Base-by-base conservation (phyloP, 2,113 vertebrate species). In the Sylvia atricapilla region DNA sequence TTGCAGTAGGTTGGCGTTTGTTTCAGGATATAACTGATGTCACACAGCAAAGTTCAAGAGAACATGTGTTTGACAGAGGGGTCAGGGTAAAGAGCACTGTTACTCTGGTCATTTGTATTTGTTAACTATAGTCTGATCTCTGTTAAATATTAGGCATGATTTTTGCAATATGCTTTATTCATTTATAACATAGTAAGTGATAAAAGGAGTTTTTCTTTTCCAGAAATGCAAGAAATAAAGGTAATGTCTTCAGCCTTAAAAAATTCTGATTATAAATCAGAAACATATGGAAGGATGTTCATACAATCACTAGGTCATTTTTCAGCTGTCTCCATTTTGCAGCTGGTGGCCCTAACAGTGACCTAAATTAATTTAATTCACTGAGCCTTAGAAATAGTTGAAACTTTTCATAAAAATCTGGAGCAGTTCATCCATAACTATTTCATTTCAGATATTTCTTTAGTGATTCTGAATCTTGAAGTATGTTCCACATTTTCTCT, bases 241-340 rank as follows among this genome's bases (percentile, higher is more conserved):
- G 44, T 67, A 78, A 84, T 84, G 56, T 47, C 49, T 91, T 93
- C 73, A 94, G 91, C 77, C 85, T 68, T 52, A 94, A 94, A 93
- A 84, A 86, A 92, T 67, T 55, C 58, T 84, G 52, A 56, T 37
- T 88, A 66, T 73, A 94, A 94, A 92, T 84, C n/a, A 68, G 77
- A 91, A 95, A 87, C 94, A 95, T 46, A 84, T 92, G 93, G 69
- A 93, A 78, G 41, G 39, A 78, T 79, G 77, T 56, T 93, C 91
- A 69, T 73, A 84, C 13, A 77, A 58, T 55, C 88, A 58, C 53
- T 73, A 62, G 59, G 59, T 83, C 63, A 75, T 90, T 96, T 89
- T 86, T 73, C 95, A 96, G 35, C 84, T 93, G 88, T 73, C 24
- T 92, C 73, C 70, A 13, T 68, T 81, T 75, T 89, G 89, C 91